Conservation (phyloP, 2,113 vertebrate species). For the Percina caprodes region DNA sequence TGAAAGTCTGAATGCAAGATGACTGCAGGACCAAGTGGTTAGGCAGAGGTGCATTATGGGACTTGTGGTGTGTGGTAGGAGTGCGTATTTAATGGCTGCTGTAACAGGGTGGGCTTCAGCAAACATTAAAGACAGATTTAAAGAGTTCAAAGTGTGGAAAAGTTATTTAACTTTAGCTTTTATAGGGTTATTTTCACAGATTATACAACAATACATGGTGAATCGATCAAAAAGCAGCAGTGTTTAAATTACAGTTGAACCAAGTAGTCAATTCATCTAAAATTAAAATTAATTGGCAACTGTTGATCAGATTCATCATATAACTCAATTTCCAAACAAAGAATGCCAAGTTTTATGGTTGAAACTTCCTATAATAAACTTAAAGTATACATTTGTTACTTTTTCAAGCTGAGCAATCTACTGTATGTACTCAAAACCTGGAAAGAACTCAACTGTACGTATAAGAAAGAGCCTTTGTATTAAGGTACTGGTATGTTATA, state of each 20-base stretch:
- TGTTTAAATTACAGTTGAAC: background rate
- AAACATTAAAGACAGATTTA: slow-evolving; percentile 10
- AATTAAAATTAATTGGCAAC: background rate
- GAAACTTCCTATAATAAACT: too few relatives aligned
- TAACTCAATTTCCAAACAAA: background rate
- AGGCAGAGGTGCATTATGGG: slow-evolving; percentile 43
- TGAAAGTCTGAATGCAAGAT: slow-evolving; percentile 16
- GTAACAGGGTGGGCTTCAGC: background rate
- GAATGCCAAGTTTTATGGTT: too few relatives aligned
- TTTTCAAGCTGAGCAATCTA: too few relatives aligned
- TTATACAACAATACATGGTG: background rate
- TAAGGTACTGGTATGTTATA: too few relatives aligned
- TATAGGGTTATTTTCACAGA: background rate
- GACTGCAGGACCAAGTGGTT: slow-evolving; percentile 25
- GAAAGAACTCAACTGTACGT: too few relatives aligned
- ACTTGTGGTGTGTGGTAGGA: background rate
- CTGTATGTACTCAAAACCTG: too few relatives aligned
- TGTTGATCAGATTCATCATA: background rate
- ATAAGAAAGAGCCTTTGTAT: too few relatives aligned
- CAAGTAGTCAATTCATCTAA: too few relatives aligned
- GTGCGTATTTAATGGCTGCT: slow-evolving; percentile 15
- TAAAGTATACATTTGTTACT: too few relatives aligned
- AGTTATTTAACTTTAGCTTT: background rate
- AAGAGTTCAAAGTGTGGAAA: slow-evolving; percentile 7
- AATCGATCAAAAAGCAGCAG: background rate